phyloP scores from a whole-genome alignment of 92 coral and sea anemone genomes.

The Heteractis magnifica region DNA sequence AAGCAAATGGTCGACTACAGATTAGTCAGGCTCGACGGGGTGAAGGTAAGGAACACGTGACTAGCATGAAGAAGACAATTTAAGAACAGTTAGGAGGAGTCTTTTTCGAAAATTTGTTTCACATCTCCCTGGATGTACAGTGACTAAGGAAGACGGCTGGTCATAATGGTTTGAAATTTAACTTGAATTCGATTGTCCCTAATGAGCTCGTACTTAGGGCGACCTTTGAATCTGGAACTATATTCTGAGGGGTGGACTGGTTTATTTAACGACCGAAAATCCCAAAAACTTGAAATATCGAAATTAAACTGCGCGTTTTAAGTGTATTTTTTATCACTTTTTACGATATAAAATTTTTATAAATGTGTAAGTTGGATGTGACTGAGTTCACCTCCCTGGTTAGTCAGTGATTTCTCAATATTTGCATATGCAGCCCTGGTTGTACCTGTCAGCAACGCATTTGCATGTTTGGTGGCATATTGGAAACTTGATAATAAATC shows the following conservation, averaged over 20 bases:
- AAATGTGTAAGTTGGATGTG: too few species aligned
- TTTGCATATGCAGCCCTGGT: not conserved
- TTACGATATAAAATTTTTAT: not conserved
- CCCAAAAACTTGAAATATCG: too few species aligned
- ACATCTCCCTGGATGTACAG: too few species aligned
- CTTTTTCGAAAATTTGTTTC: not conserved
- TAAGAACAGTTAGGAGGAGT: not conserved
- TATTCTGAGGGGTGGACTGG: too few species aligned
- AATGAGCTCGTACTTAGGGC: too few species aligned
- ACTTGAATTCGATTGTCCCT: too few species aligned
- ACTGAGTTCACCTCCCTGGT: too few species aligned
- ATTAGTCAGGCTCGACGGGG: constrained; percentile 50
- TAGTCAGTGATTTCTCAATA: too few species aligned
- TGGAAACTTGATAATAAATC: not conserved
- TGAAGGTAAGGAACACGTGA: constrained; percentile 38
- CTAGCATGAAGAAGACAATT: not conserved
- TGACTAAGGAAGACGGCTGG: not conserved
- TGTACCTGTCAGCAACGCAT: not conserved
- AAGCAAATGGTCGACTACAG: constrained; percentile 20
- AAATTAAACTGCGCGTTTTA: too few species aligned
- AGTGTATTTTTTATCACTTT: not conserved
- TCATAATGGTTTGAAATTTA: too few species aligned
- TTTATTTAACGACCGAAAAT: too few species aligned
- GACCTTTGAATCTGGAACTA: too few species aligned
- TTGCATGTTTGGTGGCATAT: not conserved